phyloP scores from a whole-genome alignment of 2,888 invertebrate species.

The Marronus borbonicus region DNA sequence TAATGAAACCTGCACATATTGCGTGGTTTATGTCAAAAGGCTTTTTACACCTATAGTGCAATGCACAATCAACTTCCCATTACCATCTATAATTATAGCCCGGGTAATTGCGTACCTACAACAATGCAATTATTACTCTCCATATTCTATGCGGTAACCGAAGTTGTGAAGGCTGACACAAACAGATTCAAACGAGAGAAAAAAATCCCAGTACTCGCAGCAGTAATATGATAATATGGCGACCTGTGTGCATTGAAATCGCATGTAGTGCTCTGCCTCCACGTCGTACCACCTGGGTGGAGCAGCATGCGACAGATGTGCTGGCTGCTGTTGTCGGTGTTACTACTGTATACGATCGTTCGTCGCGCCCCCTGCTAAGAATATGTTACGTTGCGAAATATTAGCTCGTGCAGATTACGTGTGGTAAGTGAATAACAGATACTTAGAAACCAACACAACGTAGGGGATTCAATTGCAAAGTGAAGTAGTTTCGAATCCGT shows the following conservation, averaged over 20 bases:
- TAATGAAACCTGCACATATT: background rate
- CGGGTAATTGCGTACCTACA: background rate
- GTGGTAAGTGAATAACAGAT: slow-evolving; percentile 11
- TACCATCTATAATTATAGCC: slow-evolving; percentile 11
- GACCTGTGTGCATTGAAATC: slow-evolving; percentile 54
- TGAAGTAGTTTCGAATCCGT: too few species aligned
- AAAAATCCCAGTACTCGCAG: slow-evolving; percentile 5
- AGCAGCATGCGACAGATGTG: slow-evolving; percentile 33
- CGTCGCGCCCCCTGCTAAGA: slow-evolving; percentile 28
- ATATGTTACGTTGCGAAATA: slow-evolving; percentile 41
- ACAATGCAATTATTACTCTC: too few species aligned
- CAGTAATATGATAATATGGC: slow-evolving; percentile 50
- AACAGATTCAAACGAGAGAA: background rate
- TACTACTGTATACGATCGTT: slow-evolving; percentile 11
- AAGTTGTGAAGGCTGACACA: background rate
- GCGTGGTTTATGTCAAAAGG: too few species aligned
- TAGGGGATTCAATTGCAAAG: too few species aligned
- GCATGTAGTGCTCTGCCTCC: slow-evolving; percentile 26
- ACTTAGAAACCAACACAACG: slow-evolving; percentile 17
- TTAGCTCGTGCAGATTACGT: slow-evolving; percentile 39
- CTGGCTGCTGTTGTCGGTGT: slow-evolving; percentile 20
- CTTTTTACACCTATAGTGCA: background rate
- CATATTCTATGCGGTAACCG: background rate
- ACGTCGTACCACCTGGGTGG: slow-evolving; percentile 33
- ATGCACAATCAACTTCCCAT: background rate